Evolutionary conservation across 2,888 invertebrate species (phyloP).

Genomic region (Schizotus pectinicornis): DNA sequence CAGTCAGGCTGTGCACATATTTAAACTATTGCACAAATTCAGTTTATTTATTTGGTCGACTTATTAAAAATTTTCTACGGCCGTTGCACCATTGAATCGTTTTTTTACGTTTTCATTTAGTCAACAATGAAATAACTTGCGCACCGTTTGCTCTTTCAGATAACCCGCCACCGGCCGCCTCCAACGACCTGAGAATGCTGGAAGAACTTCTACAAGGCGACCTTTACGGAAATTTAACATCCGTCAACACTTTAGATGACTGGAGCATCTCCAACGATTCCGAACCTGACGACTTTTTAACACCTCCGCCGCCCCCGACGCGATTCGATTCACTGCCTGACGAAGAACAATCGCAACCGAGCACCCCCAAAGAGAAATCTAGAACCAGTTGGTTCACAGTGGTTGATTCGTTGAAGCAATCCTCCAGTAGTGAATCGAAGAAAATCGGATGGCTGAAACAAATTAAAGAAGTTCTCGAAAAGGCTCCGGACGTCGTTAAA

Average conservation of each 20-base stretch:
- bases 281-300: constrained; percentile 56
- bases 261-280: constrained; percentile 60
- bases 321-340: constrained; percentile 69
- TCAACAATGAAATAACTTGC: too few relatives aligned
- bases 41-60: too few relatives aligned
- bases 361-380: constrained; percentile 37
- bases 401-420: constrained; percentile 26
- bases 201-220: constrained; percentile 74
- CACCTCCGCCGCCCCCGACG: constrained; percentile 64
- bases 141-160: too few relatives aligned
- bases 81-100: too few relatives aligned
- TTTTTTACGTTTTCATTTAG: too few relatives aligned
- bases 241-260: constrained; percentile 56
- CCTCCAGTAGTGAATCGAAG: constrained; percentile 35
- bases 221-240: constrained; percentile 67
- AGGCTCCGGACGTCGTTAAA: constrained; percentile 60
- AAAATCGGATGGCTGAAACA: constrained; percentile 57
- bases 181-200: constrained; percentile 56
- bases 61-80: too few relatives aligned
- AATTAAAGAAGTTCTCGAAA: constrained; percentile 59
- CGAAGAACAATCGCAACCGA: constrained; percentile 51
- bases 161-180: neutral
- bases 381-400: constrained; percentile 49
- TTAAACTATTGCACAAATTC: too few relatives aligned
- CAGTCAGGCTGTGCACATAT: too few relatives aligned